These are phyloP conservation scores for Eudorcas thomsonii DNA, from an alignment of 2,113 vertebrate species.

Conservation along the genomic window DNA sequence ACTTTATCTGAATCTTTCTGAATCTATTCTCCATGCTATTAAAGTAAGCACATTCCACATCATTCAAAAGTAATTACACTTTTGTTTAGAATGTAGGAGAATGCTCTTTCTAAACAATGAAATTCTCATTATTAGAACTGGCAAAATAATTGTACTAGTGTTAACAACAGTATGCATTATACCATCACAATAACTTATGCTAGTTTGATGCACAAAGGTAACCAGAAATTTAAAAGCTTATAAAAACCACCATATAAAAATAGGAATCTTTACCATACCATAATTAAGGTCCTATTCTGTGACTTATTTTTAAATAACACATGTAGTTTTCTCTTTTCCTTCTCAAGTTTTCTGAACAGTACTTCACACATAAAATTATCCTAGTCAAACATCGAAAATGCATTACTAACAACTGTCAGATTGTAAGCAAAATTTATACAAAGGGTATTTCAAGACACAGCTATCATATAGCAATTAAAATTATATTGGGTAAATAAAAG, in stretches of 20 bases:
- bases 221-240: slow-evolving; percentile 78
- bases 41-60: slow-evolving; percentile 81
- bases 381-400: slow-evolving; percentile 45
- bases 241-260: slow-evolving; percentile 70
- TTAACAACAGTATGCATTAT: slow-evolving; percentile 77
- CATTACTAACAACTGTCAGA: slow-evolving; percentile 40
- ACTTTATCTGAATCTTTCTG: slow-evolving; percentile 83
- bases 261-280: slow-evolving; percentile 66
- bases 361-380: slow-evolving; percentile 59
- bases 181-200: slow-evolving; percentile 76
- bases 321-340: slow-evolving; percentile 69
- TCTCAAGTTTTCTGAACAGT: slow-evolving; percentile 58
- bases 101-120: slow-evolving; percentile 82
- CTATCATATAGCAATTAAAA: slow-evolving; percentile 50
- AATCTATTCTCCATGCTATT: slow-evolving; percentile 83
- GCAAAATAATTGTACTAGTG: slow-evolving; percentile 77
- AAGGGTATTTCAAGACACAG: slow-evolving; percentile 30
- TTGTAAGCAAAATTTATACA: slow-evolving; percentile 60
- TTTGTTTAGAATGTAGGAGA: slow-evolving; percentile 83
- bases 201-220: slow-evolving; percentile 80
- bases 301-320: slow-evolving; percentile 77
- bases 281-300: slow-evolving; percentile 76
- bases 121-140: slow-evolving; percentile 84
- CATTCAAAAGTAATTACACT: slow-evolving; percentile 85
- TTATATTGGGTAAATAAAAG: slow-evolving; percentile 24